A percentile compares a stretch with the other conserved stretches of the same genome.
Evolutionary conservation across 2,113 vertebrate genomes (phyloP).

Genomic region (Coreoperca whiteheadi): DNA sequence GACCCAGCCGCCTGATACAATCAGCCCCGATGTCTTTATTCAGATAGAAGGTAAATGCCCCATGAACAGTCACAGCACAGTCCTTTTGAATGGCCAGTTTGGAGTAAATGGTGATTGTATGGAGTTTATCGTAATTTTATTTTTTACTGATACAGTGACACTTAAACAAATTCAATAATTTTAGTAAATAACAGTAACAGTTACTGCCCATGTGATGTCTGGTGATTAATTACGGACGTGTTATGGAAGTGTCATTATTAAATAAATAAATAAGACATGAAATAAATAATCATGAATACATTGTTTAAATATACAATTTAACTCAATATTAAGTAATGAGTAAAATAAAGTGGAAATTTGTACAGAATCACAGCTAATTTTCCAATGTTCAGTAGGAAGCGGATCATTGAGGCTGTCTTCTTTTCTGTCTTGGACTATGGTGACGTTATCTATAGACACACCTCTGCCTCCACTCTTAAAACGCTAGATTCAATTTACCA

Average conservation of each 20-base stretch:
- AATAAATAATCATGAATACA: too few relatives aligned
- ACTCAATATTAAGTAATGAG: too few relatives aligned
- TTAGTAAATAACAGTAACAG: neutral
- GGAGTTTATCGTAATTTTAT: neutral
- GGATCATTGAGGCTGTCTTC: too few relatives aligned
- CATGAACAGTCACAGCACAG: neutral
- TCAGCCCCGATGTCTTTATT: conserved; percentile 5
- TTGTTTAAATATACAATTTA: too few relatives aligned
- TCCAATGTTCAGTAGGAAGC: too few relatives aligned
- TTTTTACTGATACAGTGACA: neutral
- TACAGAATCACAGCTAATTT: too few relatives aligned
- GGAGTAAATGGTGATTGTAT: neutral
- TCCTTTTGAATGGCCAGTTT: neutral
- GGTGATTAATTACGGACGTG: neutral
- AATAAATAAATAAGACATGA: neutral
- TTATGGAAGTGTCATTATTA: neutral
- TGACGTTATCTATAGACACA: too few relatives aligned
- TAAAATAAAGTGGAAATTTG: too few relatives aligned
- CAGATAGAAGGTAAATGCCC: conserved; percentile 4
- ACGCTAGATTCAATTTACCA: too few relatives aligned
- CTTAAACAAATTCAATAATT: neutral
- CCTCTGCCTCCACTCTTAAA: too few relatives aligned
- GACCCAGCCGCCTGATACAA: conserved; percentile 6
- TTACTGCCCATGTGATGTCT: neutral
- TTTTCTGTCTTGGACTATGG: too few relatives aligned